Conservation (phyloP, 2,888 invertebrate genomes). For the Elaeidobius kamerunicus region DNA sequence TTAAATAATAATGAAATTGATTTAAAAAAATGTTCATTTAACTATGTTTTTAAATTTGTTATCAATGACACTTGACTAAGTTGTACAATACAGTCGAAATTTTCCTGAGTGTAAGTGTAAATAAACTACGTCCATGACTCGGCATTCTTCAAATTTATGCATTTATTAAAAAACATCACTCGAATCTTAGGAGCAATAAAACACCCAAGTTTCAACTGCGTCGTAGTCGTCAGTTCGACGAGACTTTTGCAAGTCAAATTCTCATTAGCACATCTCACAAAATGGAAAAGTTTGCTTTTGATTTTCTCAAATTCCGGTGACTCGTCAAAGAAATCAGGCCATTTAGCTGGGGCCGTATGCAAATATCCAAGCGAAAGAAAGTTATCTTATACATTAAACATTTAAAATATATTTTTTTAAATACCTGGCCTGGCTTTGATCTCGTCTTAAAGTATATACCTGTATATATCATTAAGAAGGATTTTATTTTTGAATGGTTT, state of each 20-base stretch:
- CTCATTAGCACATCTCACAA: conserved; percentile 26
- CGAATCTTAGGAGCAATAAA: neutral
- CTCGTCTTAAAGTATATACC: no score
- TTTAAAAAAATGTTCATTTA: no score
- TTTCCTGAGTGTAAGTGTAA: neutral
- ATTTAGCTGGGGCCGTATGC: conserved; percentile 20
- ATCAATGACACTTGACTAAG: no score
- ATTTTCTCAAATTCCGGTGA: conserved; percentile 24
- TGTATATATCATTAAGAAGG: no score
- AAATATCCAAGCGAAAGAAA: conserved; percentile 21
- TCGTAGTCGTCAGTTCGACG: neutral
- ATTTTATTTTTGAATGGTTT: no score
- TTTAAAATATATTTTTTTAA: conserved; percentile 5
- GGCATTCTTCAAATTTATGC: neutral
- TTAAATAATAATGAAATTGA: no score
- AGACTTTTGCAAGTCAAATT: conserved; percentile 29
- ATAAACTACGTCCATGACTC: neutral
- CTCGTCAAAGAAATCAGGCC: conserved; percentile 26
- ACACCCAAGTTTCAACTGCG: neutral
- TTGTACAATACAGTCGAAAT: no score
- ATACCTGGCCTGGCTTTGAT: neutral
- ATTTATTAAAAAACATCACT: neutral
- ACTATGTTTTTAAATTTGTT: no score
- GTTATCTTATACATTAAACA: conserved; percentile 20
- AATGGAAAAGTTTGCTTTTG: conserved; percentile 28